phyloP scores from a whole-genome alignment of 2,113 vertebrate species.

The Gavia stellata region DNA sequence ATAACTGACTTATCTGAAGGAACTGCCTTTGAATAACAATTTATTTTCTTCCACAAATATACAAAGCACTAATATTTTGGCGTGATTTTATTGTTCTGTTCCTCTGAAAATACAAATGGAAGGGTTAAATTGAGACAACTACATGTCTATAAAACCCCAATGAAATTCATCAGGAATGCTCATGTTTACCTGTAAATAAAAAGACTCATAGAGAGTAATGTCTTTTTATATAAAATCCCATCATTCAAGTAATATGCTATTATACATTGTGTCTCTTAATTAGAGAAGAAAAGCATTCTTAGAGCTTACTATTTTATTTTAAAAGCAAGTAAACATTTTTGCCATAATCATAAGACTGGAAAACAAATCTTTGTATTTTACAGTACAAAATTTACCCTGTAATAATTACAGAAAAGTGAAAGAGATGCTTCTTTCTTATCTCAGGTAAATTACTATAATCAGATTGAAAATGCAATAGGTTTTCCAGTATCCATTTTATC shows the following conservation, averaged over 20 bases:
- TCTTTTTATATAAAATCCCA: neutral
- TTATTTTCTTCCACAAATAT: constrained; percentile 1
- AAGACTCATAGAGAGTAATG: neutral
- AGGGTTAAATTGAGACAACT: constrained; percentile 7
- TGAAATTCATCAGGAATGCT: neutral
- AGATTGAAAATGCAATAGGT: neutral
- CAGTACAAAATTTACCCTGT: neutral
- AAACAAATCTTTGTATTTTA: neutral
- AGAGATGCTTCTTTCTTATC: neutral
- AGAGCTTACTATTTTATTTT: neutral
- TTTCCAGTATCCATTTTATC: constrained; percentile 6
- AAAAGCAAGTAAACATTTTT: neutral
- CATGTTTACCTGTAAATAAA: neutral
- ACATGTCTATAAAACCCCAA: neutral
- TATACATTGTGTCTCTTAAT: neutral
- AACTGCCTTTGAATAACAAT: neutral
- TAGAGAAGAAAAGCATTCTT: neutral
- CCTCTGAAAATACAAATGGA: constrained; percentile 15
- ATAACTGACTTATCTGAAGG: neutral
- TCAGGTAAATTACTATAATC: neutral
- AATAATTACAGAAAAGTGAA: neutral
- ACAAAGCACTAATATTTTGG: neutral
- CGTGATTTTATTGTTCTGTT: neutral
- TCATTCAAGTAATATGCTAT: neutral
- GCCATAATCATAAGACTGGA: neutral